Conservation (phyloP, 2,113 vertebrate species). For the Isichthys henryi region DNA sequence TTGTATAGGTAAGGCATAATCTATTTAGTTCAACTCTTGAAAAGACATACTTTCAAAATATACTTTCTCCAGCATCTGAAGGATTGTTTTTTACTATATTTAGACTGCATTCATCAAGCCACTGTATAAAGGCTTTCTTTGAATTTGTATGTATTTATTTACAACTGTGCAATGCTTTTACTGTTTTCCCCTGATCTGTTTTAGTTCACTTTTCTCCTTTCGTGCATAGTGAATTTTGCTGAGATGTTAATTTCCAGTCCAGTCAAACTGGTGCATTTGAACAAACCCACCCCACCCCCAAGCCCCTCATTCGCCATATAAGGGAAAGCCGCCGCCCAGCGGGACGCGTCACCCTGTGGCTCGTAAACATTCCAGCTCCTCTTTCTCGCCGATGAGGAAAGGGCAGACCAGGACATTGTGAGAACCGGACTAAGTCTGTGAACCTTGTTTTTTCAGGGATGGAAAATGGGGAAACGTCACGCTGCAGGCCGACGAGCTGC, state of each 20-base stretch:
- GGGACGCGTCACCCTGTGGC: not conserved
- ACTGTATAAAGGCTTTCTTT: conserved; percentile 46
- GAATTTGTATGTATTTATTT: conserved; percentile 44
- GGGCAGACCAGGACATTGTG: conserved; percentile 5
- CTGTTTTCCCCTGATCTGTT: conserved; percentile 46
- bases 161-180: conserved; percentile 43
- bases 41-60: conserved; percentile 30
- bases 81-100: conserved; percentile 61
- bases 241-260: not conserved
- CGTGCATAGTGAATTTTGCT: not conserved
- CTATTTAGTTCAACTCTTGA: conserved; percentile 35
- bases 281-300: not conserved
- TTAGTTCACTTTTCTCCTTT: not conserved
- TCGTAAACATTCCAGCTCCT: conserved; percentile 20
- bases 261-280: not conserved
- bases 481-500: conserved; percentile 37
- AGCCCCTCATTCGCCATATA: not conserved
- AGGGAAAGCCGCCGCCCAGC: not conserved
- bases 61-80: conserved; percentile 58
- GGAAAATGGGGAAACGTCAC: not conserved
- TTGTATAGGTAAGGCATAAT: not conserved
- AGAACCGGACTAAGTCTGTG: conserved; percentile 11
- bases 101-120: conserved; percentile 60
- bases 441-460: not conserved
- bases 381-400: not conserved